These are phyloP conservation scores for Microctenopoma lineatum DNA, from an alignment of 2,797 vertebrate genomes.

Conservation along the genomic window DNA sequence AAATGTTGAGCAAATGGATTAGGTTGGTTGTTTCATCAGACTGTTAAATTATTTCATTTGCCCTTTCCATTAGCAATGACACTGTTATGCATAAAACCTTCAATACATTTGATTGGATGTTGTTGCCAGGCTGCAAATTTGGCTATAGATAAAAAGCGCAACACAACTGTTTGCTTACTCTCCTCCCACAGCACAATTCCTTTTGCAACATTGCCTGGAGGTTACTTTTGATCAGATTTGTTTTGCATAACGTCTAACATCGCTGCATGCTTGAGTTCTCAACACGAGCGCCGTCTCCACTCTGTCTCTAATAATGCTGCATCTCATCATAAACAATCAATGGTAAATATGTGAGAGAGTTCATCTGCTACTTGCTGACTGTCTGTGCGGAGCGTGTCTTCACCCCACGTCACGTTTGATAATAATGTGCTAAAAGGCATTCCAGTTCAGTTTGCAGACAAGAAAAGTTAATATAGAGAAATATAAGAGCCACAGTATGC, in stretches of 20 bases:
- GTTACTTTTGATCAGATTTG: conserved; percentile 64
- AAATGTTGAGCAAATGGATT: conserved; percentile 30
- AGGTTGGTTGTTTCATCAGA: conserved; percentile 26
- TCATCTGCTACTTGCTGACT: conserved; percentile 29
- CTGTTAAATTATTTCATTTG: conserved; percentile 16
- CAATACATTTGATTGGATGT: conserved; percentile 45
- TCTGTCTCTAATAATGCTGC: conserved; percentile 46
- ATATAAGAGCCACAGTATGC: too few species aligned
- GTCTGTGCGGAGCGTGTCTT: conserved; percentile 39
- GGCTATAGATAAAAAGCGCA: conserved; percentile 36
- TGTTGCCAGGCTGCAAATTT: conserved; percentile 49
- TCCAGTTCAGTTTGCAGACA: conserved; percentile 12
- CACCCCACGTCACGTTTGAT: conserved; percentile 33
- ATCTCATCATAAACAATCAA: conserved; percentile 45
- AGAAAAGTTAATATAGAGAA: background rate
- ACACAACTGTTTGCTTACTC: conserved; percentile 58
- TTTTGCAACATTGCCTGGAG: conserved; percentile 63
- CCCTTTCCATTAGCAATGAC: conserved; percentile 18
- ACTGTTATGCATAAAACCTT: conserved; percentile 33
- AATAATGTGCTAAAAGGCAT: conserved; percentile 48
- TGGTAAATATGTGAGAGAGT: conserved; percentile 63
- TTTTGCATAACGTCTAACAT: conserved; percentile 63
- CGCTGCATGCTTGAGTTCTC: conserved; percentile 60
- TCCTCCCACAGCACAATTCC: conserved; percentile 51
- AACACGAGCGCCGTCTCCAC: conserved; percentile 41